Percentiles rank a stretch among this genome's conserved stretches.
These are phyloP conservation scores for Takifugu flavidus DNA, from an alignment of 2,113 vertebrate species.

Conservation along the genomic window DNA sequence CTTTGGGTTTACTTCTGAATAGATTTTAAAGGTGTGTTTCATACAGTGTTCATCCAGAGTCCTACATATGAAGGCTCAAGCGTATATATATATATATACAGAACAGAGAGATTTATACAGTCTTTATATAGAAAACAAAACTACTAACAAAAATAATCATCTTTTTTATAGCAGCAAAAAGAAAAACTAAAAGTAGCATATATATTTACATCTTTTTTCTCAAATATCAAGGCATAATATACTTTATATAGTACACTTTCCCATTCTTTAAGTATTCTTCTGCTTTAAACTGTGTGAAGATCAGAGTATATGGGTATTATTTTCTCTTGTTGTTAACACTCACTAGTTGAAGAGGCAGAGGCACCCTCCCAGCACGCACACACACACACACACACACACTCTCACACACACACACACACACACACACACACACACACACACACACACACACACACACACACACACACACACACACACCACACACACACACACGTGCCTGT, in stretches of 20 bases:
- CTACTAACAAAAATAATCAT: slow-evolving; percentile 77
- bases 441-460: slow-evolving; percentile 24
- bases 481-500: not conserved
- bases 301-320: slow-evolving; percentile 51
- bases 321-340: slow-evolving; percentile 25
- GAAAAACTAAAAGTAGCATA: slow-evolving; percentile 63
- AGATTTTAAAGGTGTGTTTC: slow-evolving; percentile 74
- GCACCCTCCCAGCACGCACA: slow-evolving; percentile 13
- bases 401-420: slow-evolving; percentile 16
- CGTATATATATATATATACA: slow-evolving; percentile 76
- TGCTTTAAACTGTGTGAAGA: slow-evolving; percentile 55
- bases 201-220: slow-evolving; percentile 70
- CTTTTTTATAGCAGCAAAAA: slow-evolving; percentile 78
- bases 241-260: slow-evolving; percentile 65
- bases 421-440: slow-evolving; percentile 11
- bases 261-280: slow-evolving; percentile 64
- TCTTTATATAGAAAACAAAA: slow-evolving; percentile 75
- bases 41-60: slow-evolving; percentile 76
- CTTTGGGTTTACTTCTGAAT: slow-evolving; percentile 53
- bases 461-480: too few species aligned
- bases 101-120: slow-evolving; percentile 62
- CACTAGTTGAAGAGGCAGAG: slow-evolving; percentile 34
- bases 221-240: slow-evolving; percentile 71
- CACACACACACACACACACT: slow-evolving; percentile 16
- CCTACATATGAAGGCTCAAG: slow-evolving; percentile 73